phyloP scores from a whole-genome alignment of 2,888 invertebrate species.

The Spilarctia lutea region DNA sequence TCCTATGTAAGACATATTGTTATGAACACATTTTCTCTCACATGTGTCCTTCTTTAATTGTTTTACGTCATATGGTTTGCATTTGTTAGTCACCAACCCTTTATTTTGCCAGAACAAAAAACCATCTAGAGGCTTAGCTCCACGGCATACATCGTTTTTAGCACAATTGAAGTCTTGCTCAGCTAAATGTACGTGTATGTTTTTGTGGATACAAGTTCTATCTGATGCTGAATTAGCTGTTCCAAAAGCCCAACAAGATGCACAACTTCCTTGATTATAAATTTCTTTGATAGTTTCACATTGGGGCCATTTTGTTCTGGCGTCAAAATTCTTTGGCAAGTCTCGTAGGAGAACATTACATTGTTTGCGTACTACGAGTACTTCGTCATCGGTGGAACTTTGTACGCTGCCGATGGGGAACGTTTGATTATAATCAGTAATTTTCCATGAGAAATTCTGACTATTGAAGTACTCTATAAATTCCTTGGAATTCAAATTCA shows the following conservation, averaged over 20 bases:
- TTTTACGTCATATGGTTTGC: slow-evolving; percentile 30
- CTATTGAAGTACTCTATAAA: slow-evolving; percentile 39
- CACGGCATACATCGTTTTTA: fast-evolving
- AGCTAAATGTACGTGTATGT: slow-evolving; percentile 22
- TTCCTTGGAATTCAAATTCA: slow-evolving; percentile 16
- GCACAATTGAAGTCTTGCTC: slow-evolving; percentile 34
- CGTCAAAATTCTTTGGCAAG: slow-evolving; percentile 33
- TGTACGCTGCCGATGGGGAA: neutral
- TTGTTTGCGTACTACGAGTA: neutral
- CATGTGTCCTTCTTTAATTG: neutral
- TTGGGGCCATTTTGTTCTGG: slow-evolving; percentile 26
- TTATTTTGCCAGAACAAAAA: slow-evolving; percentile 15
- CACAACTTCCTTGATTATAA: slow-evolving; percentile 22
- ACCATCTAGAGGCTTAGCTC: fast-evolving
- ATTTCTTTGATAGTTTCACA: slow-evolving; percentile 32
- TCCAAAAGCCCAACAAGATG: slow-evolving; percentile 39
- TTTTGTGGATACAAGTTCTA: slow-evolving; percentile 38
- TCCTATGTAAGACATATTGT: slow-evolving; percentile 7
- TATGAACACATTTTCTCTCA: slow-evolving; percentile 4
- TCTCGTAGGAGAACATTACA: neutral
- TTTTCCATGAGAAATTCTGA: slow-evolving; percentile 30
- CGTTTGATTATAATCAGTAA: slow-evolving; percentile 11
- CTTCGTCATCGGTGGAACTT: neutral
- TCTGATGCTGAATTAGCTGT: slow-evolving; percentile 33
- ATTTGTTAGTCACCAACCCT: slow-evolving; percentile 29